Evolutionary conservation across 2,888 invertebrate genomes (phyloP).

Genomic region (Drosophila cognata): DNA sequence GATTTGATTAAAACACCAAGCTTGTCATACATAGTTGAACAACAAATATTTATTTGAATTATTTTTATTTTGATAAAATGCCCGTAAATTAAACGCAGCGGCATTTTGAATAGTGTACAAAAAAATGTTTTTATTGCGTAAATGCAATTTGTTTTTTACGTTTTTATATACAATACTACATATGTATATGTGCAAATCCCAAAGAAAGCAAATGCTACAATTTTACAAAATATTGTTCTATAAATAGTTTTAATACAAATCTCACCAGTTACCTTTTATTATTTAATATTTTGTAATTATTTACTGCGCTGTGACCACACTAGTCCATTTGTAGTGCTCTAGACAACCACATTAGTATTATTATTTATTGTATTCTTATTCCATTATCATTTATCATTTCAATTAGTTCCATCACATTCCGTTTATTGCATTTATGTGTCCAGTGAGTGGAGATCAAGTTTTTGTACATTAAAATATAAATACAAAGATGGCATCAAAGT

Average conservation of each 20-base stretch:
- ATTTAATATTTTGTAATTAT: conserved; percentile 17
- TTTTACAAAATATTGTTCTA: conserved; percentile 16
- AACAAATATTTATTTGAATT: conserved; percentile 1
- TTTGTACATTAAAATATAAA: conserved; percentile 24
- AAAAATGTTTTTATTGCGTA: conserved; percentile 81
- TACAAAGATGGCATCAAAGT: conserved; percentile 22
- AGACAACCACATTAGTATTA: conserved; percentile 34
- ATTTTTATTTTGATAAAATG: conserved; percentile 34
- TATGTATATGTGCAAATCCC: conserved; percentile 40
- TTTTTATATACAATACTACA: conserved; percentile 49
- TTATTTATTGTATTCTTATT: conserved; percentile 11
- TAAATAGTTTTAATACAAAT: conserved; percentile 41
- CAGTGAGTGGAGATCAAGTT: conserved; percentile 43
- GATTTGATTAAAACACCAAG: conserved; percentile 35
- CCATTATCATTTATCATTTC: conserved; percentile 9
- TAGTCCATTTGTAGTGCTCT: conserved; percentile 49
- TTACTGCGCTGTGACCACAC: conserved; percentile 33
- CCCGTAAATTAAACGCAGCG: conserved; percentile 36
- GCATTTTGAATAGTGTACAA: conserved; percentile 45
- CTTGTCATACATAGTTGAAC: conserved; percentile 46
- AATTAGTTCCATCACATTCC: conserved; percentile 18
- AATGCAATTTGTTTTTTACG: conserved; percentile 85
- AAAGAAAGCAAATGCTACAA: conserved; percentile 28
- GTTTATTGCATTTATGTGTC: conserved; percentile 44
- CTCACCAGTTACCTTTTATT: conserved; percentile 34